A percentile compares a stretch with the other conserved stretches of the same genome.
These are phyloP conservation scores for Perizoma affinitatum DNA, from an alignment of 2,888 invertebrate genomes.

Conservation along the genomic window DNA sequence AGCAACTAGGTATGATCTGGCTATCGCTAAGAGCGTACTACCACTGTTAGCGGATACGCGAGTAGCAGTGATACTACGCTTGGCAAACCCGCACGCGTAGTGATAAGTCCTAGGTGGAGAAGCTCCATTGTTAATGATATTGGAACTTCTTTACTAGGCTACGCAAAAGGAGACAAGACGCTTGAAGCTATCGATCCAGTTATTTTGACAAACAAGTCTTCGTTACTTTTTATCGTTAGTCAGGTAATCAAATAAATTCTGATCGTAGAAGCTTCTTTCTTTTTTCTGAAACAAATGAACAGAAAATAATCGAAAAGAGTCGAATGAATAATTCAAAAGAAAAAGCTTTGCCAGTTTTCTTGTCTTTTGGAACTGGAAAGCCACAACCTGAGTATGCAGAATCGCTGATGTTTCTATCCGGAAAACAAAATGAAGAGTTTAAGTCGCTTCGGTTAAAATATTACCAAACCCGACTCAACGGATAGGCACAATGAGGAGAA, in stretches of 20 bases:
- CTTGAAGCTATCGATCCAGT: too few relatives aligned
- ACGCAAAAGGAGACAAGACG: too few relatives aligned
- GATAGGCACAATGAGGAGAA: slow-evolving; percentile 2
- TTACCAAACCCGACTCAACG: slow-evolving; percentile 34
- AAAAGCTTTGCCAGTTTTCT: slow-evolving; percentile 10
- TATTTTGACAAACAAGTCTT: too few relatives aligned
- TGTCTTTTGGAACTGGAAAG: slow-evolving; percentile 17
- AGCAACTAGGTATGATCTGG: too few relatives aligned
- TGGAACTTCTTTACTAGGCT: too few relatives aligned
- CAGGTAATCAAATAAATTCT: too few relatives aligned
- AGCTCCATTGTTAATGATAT: too few relatives aligned
- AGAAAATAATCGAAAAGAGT: slow-evolving; percentile 3
- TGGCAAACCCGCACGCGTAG: not conserved
- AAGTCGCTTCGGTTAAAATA: slow-evolving; percentile 45
- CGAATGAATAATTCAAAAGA: slow-evolving; percentile 20
- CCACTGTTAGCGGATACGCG: not conserved
- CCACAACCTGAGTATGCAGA: slow-evolving; percentile 18
- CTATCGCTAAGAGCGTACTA: too few relatives aligned
- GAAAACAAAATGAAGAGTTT: slow-evolving; percentile 35
- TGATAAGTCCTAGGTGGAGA: too few relatives aligned
- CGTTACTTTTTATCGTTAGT: too few relatives aligned
- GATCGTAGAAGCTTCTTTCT: too few relatives aligned
- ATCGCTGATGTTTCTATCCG: slow-evolving; percentile 31
- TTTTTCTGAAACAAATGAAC: too few relatives aligned
- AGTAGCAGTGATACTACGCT: not conserved